Conservation (phyloP, 1,140 invertebrate genomes). For the Cydia amplana region DNA sequence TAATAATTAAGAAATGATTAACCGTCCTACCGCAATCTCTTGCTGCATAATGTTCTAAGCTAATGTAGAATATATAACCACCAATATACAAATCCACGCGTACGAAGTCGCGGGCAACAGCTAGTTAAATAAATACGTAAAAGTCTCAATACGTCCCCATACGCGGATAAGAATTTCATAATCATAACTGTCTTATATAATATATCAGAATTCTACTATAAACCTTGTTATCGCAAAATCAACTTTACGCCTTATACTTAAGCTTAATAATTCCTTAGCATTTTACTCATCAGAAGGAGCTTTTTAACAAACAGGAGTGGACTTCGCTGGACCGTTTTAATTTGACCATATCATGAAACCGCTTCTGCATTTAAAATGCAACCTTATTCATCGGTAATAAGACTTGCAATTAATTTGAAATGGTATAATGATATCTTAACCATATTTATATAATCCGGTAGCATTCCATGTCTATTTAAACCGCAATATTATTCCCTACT, state of each 20-base stretch:
- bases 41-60: too few relatives aligned
- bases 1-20: too few relatives aligned
- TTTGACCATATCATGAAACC: not conserved
- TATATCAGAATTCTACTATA: not conserved
- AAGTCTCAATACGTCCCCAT: not conserved
- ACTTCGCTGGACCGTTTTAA: not conserved
- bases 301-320: not conserved
- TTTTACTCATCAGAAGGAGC: not conserved
- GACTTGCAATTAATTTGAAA: not conserved
- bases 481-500: not conserved
- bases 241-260: not conserved
- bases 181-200: not conserved
- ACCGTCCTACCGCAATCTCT: too few relatives aligned
- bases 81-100: too few relatives aligned
- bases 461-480: conserved; percentile 19
- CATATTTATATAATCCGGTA: conserved; percentile 8
- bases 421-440: conserved; percentile 22
- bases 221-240: not conserved
- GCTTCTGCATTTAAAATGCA: not conserved
- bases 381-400: not conserved
- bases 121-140: not conserved
- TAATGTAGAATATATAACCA: too few relatives aligned
- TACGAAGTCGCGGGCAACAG: too few relatives aligned
- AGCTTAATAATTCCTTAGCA: not conserved
- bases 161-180: not conserved